Base-by-base conservation (phyloP, 2,797 vertebrate genomes). In the Lagocephalus sceleratus region DNA sequence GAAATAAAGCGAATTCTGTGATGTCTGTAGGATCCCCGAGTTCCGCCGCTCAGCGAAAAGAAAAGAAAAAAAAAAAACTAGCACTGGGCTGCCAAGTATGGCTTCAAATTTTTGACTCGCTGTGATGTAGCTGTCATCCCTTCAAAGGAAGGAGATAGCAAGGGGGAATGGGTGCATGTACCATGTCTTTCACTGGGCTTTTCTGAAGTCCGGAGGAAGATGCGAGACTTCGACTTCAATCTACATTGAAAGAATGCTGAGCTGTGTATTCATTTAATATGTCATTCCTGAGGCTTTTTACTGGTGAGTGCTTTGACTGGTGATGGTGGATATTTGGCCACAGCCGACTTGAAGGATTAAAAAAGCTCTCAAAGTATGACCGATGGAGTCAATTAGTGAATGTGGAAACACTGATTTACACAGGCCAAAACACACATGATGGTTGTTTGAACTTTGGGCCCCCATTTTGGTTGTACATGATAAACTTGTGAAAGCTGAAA, bases 101-200 rank as follows among this genome's bases (percentile, higher is more conserved):
- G 82, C 84, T 87, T 88, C 79, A 87, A 75, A 85, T 76, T 88
- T 86, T 88, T 85, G 88, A 87, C 84, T 88, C 65, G 54, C 81
- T 86, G 81, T 88, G 87, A 91, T 90, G 90, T 90, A 89, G 87
- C 88, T 88, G 88, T 90, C 88, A 90, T 83, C 82, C 66, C 85
- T 87, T 87, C 85, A 89, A 88, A 90, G 81, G 74, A 76, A 78
- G 76, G 75, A 75, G 82, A 83, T 85, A 87, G 84, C 81, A 65
- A 81, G 78, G 83, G 79, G 85, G 79, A 88, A 88, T 81, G 85
- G 78, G 74, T 85, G 85, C 87, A 84, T 86, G 82, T 85, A 81
- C 74, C 78, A 83, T 86, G 85, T 88, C 85, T 88, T 83, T 88
- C 77, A 86, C 75, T 76, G 70, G 83, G 82, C 73, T 73, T 83